These are phyloP conservation scores for Pteromalus puparum DNA, from an alignment of 1,140 invertebrate genomes.

Conservation along the genomic window DNA sequence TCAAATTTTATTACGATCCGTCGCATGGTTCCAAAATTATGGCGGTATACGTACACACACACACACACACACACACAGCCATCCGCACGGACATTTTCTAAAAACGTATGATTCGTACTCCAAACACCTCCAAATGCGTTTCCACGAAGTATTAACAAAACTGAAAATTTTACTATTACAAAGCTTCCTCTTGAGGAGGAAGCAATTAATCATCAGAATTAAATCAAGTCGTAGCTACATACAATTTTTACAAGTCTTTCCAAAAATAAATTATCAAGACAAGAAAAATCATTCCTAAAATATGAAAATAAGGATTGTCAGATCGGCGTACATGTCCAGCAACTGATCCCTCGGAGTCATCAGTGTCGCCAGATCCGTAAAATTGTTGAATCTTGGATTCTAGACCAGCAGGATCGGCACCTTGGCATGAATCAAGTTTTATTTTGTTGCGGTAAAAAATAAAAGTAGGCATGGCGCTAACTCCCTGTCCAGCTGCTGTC, in stretches of 20 bases:
- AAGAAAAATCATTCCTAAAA: conserved; percentile 68
- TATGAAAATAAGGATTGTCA: conserved; percentile 66
- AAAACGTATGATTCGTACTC: too few relatives aligned
- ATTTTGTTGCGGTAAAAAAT: conserved; percentile 91
- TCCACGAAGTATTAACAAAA: too few relatives aligned
- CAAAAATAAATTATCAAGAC: conserved; percentile 66
- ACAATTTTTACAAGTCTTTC: conserved; percentile 55
- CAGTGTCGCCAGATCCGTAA: conserved; percentile 83
- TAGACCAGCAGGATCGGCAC: conserved; percentile 87
- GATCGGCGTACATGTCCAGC: conserved; percentile 84
- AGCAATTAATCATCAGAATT: background rate
- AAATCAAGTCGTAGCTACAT: conserved; percentile 9
- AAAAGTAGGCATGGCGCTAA: conserved; percentile 98
- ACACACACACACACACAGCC: too few relatives aligned
- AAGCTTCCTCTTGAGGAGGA: too few relatives aligned
- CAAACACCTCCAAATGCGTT: too few relatives aligned
- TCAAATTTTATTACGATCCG: too few relatives aligned
- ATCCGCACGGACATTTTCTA: too few relatives aligned
- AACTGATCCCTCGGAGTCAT: conserved; percentile 80
- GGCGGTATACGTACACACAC: too few relatives aligned
- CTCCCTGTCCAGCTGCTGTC: conserved; percentile 88
- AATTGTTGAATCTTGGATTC: conserved; percentile 94
- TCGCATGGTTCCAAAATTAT: too few relatives aligned
- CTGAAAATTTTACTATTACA: too few relatives aligned
- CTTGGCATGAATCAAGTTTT: conserved; percentile 89